These are phyloP conservation scores for Maconellicoccus hirsutus DNA, from an alignment of 1,140 invertebrate species.

Conservation along the genomic window DNA sequence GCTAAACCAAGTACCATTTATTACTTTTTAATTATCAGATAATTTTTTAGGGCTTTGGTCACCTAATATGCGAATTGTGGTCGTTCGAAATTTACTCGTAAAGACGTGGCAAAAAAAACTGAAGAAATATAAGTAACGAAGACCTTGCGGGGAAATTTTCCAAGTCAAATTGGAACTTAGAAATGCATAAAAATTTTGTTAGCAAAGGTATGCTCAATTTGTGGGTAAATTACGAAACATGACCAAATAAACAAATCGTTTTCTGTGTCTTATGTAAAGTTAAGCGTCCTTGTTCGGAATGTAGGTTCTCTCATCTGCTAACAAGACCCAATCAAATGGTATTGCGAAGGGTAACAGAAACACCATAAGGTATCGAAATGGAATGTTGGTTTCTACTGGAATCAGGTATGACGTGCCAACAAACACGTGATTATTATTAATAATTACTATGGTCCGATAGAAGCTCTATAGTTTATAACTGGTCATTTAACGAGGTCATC, in stretches of 20 bases:
- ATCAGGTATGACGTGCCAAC: conserved; percentile 12
- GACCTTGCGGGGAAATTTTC: too few species aligned
- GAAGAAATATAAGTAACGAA: too few species aligned
- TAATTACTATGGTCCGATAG: conserved; percentile 5
- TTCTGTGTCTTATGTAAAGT: neutral
- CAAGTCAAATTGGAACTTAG: too few species aligned
- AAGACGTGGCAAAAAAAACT: too few species aligned
- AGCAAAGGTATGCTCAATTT: too few species aligned
- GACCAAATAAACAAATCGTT: neutral
- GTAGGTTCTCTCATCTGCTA: neutral
- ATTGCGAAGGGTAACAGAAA: neutral
- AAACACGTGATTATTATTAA: conserved; percentile 12
- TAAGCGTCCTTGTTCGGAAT: neutral
- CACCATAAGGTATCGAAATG: neutral
- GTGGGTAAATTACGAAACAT: neutral
- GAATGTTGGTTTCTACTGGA: conserved; percentile 9
- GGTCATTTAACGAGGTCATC: conserved; percentile 19
- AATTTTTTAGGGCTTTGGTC: too few species aligned
- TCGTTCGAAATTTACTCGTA: too few species aligned
- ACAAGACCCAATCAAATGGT: neutral
- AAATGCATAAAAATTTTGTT: too few species aligned
- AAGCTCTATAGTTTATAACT: conserved; percentile 12
- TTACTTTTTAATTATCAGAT: too few species aligned
- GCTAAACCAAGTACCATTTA: too few species aligned
- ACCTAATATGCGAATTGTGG: too few species aligned